Evolutionary conservation across 2,888 invertebrate species (phyloP).

Genomic region (Chaitophorus viminalis): DNA sequence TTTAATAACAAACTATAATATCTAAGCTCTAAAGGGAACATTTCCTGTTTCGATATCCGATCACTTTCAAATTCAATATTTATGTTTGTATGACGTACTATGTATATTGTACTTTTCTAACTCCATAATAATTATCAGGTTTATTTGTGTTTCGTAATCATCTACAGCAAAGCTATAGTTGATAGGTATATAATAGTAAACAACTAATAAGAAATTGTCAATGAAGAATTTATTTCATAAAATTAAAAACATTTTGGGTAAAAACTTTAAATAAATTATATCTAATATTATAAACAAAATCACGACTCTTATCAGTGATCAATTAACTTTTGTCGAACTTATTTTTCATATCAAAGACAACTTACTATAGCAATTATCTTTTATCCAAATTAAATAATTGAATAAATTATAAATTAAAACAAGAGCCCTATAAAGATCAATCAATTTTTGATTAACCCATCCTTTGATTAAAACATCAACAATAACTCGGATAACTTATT

Average conservation of each 20-base stretch:
- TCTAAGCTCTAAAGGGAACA: not conserved
- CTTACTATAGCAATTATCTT: not conserved
- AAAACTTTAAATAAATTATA: not conserved
- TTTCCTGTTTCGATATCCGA: conserved; percentile 49
- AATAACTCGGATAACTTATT: too few relatives aligned
- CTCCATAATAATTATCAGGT: conserved; percentile 40
- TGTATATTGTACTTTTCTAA: not conserved
- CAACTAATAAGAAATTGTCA: not conserved
- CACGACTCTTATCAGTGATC: not conserved
- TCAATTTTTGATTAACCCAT: too few relatives aligned
- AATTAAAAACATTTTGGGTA: not conserved
- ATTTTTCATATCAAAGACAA: not conserved
- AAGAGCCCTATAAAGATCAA: not conserved
- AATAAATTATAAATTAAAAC: not conserved
- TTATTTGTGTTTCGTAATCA: conserved; percentile 33
- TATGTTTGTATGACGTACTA: conserved; percentile 1
- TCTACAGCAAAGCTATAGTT: conserved; percentile 23
- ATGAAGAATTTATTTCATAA: not conserved
- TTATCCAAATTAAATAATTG: not conserved
- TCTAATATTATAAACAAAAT: not conserved
- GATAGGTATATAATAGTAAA: too few relatives aligned
- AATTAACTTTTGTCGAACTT: not conserved
- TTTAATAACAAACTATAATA: not conserved
- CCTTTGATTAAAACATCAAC: too few relatives aligned
- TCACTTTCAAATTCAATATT: conserved; percentile 52